Base-by-base conservation (phyloP, 2,113 vertebrate genomes). In the Sula dactylatra region DNA sequence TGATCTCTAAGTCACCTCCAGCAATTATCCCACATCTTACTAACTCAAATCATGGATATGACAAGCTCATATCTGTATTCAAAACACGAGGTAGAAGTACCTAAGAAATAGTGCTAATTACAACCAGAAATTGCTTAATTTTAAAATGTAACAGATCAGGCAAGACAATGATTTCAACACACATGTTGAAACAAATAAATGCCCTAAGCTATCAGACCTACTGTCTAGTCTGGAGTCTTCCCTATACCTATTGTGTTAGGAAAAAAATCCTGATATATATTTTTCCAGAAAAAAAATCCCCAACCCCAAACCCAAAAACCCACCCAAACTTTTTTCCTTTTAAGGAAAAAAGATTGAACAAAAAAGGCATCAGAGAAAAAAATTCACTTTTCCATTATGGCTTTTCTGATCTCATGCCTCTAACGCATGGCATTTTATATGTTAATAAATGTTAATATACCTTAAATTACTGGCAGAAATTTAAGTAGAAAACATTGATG, bases 321-420 rank as follows among this genome's bases (percentile, higher is more conserved):
- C 14, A 66, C 9, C 10, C 21, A 54, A 81, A 38, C 5, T n/a
- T 59, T 71, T 49, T 10, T 36, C 3, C 17, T 62, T 78, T 49
- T 64, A 31, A 67, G 25, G 5, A 40, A 90, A 71, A 81, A 82
- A 45, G 2, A 16, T 4, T 21, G 14, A 16, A 38, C 32, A 40
- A 44, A 72, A 61, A 59, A 49, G 11, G 10, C 11, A 42, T 7
- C 16, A 65, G 8, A 49, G 19, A 59, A 71, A 44, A 88, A 20
- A 24, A 0, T 3, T 16, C 6, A 14, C 14, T 38, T 86, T 77
- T 66, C 16, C 49, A 2, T 24, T 1, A 27, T 38, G 3, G 4
- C 8, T 72, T 81, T 59, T 71, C 36, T 86, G 54, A 36, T 34
- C 26, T 76, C 34, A 12, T 40, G 34, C 34, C 34, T 61, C 47